Evolutionary conservation across 2,888 invertebrate genomes (phyloP), one percentile per base, ranked within the genome.

Genomic region (Drosophila testacea): DNA sequence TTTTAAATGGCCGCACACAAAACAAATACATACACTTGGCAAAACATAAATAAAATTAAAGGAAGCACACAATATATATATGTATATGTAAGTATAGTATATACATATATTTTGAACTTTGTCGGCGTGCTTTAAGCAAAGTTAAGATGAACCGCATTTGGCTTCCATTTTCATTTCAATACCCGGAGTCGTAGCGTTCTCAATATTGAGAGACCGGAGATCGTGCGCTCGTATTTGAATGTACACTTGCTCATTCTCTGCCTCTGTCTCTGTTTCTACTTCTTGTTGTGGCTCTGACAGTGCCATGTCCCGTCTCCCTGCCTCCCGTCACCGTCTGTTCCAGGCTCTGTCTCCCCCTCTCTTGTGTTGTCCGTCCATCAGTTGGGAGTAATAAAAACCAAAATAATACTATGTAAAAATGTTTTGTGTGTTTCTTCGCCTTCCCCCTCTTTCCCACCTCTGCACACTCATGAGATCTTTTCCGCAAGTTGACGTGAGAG

Each of bases 371-470:
- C 51, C 63, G 56, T 54, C 28, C 60, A 69, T 69, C 77, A 66
- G 69, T 65, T 54, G 57, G 42, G 32, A 59, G 83, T 73, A 81
- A 83, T 83, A 83, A 80, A 83, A 78, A 80, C 75, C 80, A 82
- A 87, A 83, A 83, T 83, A 83, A 83, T 87, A 83, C 83, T 87
- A 87, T 82, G 83, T 87, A 87, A 82, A 85, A 87, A 80, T 78
- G 78, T 76, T 82, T 87, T 82, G 82, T 87, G 77, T 76, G 82
- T 69, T 65, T 75, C 66, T 56, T 72, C 55, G 72, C 27, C 42
- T 39, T 2, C 10, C 10, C 28, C 41, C 59, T 22, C 6, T 5
- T 5, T 28, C 41, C 11, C 48, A 38, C 27, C 47, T 52, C n/a
- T 27, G 36, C 27, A 10, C 50, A 9, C 32, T 51, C 27, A 6